Evolutionary conservation across 1,140 invertebrate species (phyloP), one percentile per base, ranked within the genome.

Genomic region (Drosophila parabipectinata): DNA sequence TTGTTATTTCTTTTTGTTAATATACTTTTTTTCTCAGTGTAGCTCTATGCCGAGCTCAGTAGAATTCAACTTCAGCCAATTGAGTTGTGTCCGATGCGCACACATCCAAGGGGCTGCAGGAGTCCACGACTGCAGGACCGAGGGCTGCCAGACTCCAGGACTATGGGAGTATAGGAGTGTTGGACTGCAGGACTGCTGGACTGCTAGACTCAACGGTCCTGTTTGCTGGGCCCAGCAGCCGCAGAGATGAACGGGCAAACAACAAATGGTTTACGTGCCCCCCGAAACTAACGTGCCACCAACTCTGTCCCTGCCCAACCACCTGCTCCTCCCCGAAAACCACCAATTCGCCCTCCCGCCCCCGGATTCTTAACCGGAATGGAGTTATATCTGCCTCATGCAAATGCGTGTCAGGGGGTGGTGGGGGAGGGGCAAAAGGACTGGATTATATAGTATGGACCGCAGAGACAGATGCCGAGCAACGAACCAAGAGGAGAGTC

Each of bases 221-320:
- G 41, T 45, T 57, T 61, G 45, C 41, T 50, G 26, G 7, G 28
- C n/a, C 51, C 51, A 37, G 15, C 9, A 48, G 37, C 39, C 54
- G 44, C 41, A 58, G 50, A 34, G 78, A 75, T 71, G 72, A 52
- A 63, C 71, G 64, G 59, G 62, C 79, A 79, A 84, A 85, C 77
- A 78, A 67, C 69, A 87, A 85, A 81, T 85, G 82, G 82, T 72
- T 78, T 75, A 85, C 81, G 69, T 85, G 81, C 77, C 61, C 60
- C 57, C 57, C 64, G 57, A 60, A 68, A 79, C 76, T 54, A 79
- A 76, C 67, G 58, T 47, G 45, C 32, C 54, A 57, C 45, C 21
- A 34, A 3, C 26, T 18, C 12, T 12, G 26, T 18, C 24, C 18
- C 24, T 57, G 26, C 8, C 34, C 39, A 30, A 21, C 15, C 24